Conservation (phyloP, 2,888 invertebrate species). For the Lymantria dispar region DNA sequence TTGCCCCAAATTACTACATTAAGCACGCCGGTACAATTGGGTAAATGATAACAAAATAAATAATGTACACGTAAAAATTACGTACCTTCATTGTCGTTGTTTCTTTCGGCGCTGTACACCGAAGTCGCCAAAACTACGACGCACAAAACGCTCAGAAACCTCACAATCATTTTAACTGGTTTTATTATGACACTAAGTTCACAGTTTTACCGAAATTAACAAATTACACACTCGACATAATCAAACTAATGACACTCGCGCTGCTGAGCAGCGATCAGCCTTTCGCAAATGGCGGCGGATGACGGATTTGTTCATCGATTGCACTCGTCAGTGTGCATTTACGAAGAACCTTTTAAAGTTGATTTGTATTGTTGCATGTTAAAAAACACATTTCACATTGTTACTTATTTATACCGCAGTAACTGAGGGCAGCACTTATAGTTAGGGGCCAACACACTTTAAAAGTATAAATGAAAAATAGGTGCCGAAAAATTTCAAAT, state of each 20-base stretch:
- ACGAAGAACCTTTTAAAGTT: slow-evolving; percentile 36
- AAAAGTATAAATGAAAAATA: too few species aligned
- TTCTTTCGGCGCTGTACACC: slow-evolving; percentile 70
- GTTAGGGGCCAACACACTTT: too few species aligned
- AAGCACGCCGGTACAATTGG: slow-evolving; percentile 29
- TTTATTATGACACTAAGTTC: slow-evolving; percentile 66
- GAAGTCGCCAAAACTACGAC: slow-evolving; percentile 75
- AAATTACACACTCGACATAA: slow-evolving; percentile 76
- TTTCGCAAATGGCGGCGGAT: slow-evolving; percentile 82
- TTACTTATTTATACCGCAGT: not conserved
- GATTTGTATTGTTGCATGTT: not conserved
- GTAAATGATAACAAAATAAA: slow-evolving; percentile 57
- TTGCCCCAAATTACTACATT: slow-evolving; percentile 23
- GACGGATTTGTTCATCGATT: slow-evolving; percentile 83
- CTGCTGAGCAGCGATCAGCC: slow-evolving; percentile 70
- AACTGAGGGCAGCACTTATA: too few species aligned
- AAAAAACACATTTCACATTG: not conserved
- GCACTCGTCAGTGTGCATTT: slow-evolving; percentile 60
- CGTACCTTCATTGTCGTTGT: slow-evolving; percentile 81
- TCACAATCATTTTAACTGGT: slow-evolving; percentile 80
- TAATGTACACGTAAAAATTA: slow-evolving; percentile 46
- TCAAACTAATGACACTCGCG: slow-evolving; percentile 74
- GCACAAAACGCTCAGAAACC: slow-evolving; percentile 76
- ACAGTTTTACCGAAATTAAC: slow-evolving; percentile 70
- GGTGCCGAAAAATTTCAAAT: too few species aligned